A percentile compares a stretch with the other conserved stretches of the same genome.
Evolutionary conservation across 2,888 invertebrate genomes (phyloP).

Genomic region (Autographa pulchrina): DNA sequence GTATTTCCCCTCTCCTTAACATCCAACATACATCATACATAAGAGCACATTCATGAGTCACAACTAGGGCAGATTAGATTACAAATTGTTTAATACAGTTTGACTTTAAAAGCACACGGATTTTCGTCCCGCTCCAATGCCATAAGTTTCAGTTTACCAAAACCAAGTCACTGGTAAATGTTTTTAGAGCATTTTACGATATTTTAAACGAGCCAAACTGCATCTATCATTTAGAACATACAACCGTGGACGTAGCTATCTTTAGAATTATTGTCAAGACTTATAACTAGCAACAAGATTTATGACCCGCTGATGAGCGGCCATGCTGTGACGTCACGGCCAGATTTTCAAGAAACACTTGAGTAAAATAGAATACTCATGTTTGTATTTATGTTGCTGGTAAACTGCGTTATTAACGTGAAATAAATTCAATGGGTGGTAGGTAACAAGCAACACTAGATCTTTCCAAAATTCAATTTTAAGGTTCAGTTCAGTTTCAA

Average conservation of each 20-base stretch:
- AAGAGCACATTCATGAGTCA: background rate
- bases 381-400: too few species aligned
- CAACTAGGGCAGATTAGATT: background rate
- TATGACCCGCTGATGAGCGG: background rate
- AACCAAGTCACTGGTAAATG: background rate
- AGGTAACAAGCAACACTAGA: too few species aligned
- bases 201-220: background rate
- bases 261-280: background rate
- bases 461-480: background rate
- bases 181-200: background rate
- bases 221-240: background rate
- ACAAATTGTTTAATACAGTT: background rate
- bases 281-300: background rate
- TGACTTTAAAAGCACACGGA: background rate
- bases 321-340: background rate
- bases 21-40: background rate
- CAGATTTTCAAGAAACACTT: background rate
- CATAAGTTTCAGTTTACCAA: too few species aligned
- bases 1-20: conserved; percentile 17
- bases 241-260: background rate
- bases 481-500: background rate
- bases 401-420: too few species aligned
- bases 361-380: too few species aligned
- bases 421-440: too few species aligned
- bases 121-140: too few species aligned